phyloP scores from a whole-genome alignment of 2,113 vertebrate genomes.

The Cryptoleucopteryx plumbea region DNA sequence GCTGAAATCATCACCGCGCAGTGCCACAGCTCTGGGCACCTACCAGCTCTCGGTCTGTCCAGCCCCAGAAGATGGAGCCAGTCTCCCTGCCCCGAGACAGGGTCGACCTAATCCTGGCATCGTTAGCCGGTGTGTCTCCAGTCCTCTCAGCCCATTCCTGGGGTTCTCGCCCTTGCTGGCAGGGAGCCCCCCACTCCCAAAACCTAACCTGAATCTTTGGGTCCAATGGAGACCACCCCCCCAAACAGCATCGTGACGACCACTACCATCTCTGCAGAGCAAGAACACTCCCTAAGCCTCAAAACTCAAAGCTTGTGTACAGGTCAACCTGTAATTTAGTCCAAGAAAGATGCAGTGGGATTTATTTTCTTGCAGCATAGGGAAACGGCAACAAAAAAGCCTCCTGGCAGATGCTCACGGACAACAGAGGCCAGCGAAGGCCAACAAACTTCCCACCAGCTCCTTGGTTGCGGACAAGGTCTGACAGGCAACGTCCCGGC shows the following conservation, averaged over 20 bases:
- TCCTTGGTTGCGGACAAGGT: accelerated
- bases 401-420: accelerated
- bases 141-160: not conserved
- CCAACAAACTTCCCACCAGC: not conserved
- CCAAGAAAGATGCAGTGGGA: not conserved
- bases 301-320: accelerated
- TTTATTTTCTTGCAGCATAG: not conserved
- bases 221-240: accelerated
- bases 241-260: accelerated
- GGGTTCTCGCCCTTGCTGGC: not conserved
- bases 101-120: accelerated
- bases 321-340: accelerated
- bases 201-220: not conserved
- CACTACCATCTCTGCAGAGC: accelerated
- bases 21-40: not conserved
- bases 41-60: not conserved
- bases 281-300: not conserved
- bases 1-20: accelerated
- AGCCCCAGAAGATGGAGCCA: not conserved
- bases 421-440: not conserved
- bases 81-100: not conserved
- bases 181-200: not conserved
- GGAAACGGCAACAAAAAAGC: not conserved
- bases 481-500: not conserved
- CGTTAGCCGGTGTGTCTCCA: accelerated